Evolutionary conservation across 2,797 vertebrate species (phyloP).

Genomic region (Pseudochaenichthys georgianus): DNA sequence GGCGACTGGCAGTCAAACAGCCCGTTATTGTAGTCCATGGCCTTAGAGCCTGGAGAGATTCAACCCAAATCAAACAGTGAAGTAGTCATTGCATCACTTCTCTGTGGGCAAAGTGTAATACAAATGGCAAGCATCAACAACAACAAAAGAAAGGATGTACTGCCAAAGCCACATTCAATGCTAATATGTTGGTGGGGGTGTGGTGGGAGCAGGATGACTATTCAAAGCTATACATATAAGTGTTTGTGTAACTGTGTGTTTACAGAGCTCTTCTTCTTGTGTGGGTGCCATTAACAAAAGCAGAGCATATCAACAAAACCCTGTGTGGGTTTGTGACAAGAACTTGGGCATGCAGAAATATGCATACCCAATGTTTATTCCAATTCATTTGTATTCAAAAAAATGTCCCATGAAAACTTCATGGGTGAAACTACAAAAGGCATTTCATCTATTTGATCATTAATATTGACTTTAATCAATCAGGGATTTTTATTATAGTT

Average conservation of each 20-base stretch:
- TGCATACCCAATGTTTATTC: neutral
- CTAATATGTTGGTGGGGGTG: slow-evolving; percentile 38
- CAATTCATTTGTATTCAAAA: too few relatives aligned
- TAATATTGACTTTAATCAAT: neutral
- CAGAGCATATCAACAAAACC: neutral
- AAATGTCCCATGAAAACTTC: neutral
- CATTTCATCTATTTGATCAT: neutral
- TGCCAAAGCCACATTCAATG: neutral
- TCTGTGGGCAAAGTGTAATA: neutral
- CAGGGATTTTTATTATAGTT: neutral
- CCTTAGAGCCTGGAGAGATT: slow-evolving; percentile 93
- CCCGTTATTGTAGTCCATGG: slow-evolving; percentile 95
- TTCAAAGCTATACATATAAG: slow-evolving; percentile 12
- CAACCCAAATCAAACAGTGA: neutral
- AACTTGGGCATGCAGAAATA: neutral
- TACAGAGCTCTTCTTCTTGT: neutral
- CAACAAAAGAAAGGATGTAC: slow-evolving; percentile 16
- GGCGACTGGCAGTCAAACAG: slow-evolving; percentile 98
- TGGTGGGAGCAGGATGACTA: slow-evolving; percentile 12
- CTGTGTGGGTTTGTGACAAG: neutral
- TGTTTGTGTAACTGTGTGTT: slow-evolving; percentile 1
- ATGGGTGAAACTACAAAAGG: neutral
- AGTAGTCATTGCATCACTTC: neutral
- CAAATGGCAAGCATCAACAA: neutral
- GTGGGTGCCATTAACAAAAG: neutral